phyloP scores from a whole-genome alignment of 2,113 vertebrate genomes.

The Montifringilla adamsi region DNA sequence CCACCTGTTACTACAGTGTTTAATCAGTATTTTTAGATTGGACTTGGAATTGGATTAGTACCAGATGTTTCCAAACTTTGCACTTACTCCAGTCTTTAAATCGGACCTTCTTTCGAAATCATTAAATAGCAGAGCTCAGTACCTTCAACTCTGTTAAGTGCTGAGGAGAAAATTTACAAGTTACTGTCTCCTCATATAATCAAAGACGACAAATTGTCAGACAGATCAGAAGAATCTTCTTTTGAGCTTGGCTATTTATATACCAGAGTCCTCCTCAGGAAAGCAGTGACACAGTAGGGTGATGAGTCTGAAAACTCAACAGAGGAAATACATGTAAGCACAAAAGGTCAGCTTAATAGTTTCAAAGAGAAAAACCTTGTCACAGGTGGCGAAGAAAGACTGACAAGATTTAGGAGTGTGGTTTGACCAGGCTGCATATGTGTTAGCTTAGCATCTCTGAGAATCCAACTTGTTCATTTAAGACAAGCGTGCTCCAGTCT shows the following conservation, averaged over 20 bases:
- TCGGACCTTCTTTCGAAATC: neutral
- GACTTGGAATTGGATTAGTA: constrained; percentile 35
- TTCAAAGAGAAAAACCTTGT: constrained; percentile 47
- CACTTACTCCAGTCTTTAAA: neutral
- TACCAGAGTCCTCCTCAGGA: neutral
- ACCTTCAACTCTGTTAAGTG: neutral
- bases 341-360: neutral
- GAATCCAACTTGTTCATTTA: neutral
- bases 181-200: neutral
- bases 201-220: neutral
- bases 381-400: constrained; percentile 26
- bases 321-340: constrained; percentile 34
- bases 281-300: neutral
- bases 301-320: constrained; percentile 15
- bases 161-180: constrained; percentile 9
- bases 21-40: constrained; percentile 39
- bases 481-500: neutral
- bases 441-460: neutral
- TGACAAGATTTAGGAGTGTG: constrained; percentile 34
- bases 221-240: neutral
- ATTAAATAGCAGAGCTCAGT: neutral
- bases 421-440: constrained; percentile 26
- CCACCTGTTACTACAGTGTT: constrained; percentile 55
- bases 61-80: constrained; percentile 61
- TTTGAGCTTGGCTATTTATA: constrained; percentile 30